Percentiles rank a stretch among this genome's conserved stretches.
These are phyloP conservation scores for Heliconius cydno DNA, from an alignment of 2,888 invertebrate genomes.

Conservation along the genomic window DNA sequence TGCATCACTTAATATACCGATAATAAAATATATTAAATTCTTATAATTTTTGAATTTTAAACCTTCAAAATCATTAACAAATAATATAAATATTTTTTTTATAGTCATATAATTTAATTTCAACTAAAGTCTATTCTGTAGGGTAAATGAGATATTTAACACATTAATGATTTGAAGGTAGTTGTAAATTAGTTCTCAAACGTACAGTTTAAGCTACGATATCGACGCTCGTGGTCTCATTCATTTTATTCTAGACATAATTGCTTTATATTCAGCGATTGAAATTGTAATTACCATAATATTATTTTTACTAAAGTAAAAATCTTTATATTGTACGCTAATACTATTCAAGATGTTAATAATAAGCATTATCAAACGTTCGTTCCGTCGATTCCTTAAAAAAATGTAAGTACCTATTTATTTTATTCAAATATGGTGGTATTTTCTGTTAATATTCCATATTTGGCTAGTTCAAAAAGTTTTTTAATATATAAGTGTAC, in stretches of 20 bases:
- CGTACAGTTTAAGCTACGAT: slow-evolving; percentile 1
- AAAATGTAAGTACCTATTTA: slow-evolving; percentile 62
- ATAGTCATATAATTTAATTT: too few relatives aligned
- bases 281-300: slow-evolving; percentile 16
- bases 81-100: too few relatives aligned
- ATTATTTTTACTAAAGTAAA: slow-evolving; percentile 2
- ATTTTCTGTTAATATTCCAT: not conserved
- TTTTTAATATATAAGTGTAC: not conserved
- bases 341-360: slow-evolving; percentile 51
- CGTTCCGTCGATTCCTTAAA: slow-evolving; percentile 62
- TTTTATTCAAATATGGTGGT: slow-evolving; percentile 9
- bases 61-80: too few relatives aligned
- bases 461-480: not conserved
- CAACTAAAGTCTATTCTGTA: not conserved
- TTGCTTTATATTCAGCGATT: slow-evolving; percentile 28
- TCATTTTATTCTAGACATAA: slow-evolving; percentile 31
- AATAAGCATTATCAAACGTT: slow-evolving; percentile 57
- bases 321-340: slow-evolving; percentile 7
- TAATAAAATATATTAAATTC: too few relatives aligned
- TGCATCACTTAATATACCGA: too few relatives aligned
- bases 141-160: slow-evolving; percentile 1
- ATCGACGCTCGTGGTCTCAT: slow-evolving; percentile 5
- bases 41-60: too few relatives aligned
- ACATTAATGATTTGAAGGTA: not conserved
- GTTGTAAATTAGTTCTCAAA: not conserved